Evolutionary conservation across 1,140 invertebrate genomes (phyloP), one percentile per base, ranked within the genome.

Genomic region (Drosophila pruinosa): DNA sequence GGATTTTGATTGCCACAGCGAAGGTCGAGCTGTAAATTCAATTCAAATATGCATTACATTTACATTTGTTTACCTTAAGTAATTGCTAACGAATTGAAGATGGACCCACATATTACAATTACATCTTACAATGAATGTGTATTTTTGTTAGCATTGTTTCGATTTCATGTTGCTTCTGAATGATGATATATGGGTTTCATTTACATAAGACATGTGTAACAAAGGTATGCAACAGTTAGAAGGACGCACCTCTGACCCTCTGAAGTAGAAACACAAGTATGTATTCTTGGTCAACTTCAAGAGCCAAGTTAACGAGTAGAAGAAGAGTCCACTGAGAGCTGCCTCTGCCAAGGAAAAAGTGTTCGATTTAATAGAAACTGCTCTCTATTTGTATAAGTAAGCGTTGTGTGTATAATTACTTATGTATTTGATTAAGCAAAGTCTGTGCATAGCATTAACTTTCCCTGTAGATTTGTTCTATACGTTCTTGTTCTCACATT

Each of bases 11-110:
- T 56, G 61, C 58, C 62, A 45, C 65, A 75, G 38, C 28, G 79
- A 85, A 85, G 81, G 80, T 77, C 74, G 59, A 45, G 45, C 39
- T 43, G 45, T 45, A 58, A 67, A 58, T 56, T 67, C 61, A 73
- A 72, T 75, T 77, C 59, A 54, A 70, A 86, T 75, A 67, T 67
- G 72, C 73, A 86, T 85, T 86, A 71, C 81, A 82, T 83, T 83
- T 83, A 82, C 64, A 83, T 82, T 83, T 64, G 74, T 65, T 65
- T 61, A 75, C 22, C 69, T 24, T 34, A 31, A 24, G 64, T 79
- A 80, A 79, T 80, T 79, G 72, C 48, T 64, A 68, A 72, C 67
- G 78, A 67, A 72, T 45, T 50, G 28, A 63, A 72, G 78, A 59
- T 71, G 61, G 19, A 41, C 14, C 34, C 50, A 48, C 70, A 58